A percentile compares a stretch with the other conserved stretches of the same genome.
These are phyloP conservation scores for Misgurnus mizolepis DNA, from an alignment of 2,113 vertebrate genomes.

Conservation along the genomic window DNA sequence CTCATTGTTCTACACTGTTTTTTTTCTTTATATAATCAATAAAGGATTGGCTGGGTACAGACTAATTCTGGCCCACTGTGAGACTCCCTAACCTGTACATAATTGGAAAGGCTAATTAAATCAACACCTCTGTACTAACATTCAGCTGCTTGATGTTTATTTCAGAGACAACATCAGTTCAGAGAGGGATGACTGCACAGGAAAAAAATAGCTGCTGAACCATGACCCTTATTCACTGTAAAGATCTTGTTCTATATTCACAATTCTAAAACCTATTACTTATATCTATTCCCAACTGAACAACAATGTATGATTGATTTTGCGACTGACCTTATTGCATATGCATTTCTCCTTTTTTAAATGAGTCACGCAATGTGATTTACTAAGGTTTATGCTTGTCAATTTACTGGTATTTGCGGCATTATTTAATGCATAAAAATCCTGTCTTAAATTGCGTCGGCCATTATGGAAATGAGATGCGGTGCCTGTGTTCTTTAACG, in stretches of 20 bases:
- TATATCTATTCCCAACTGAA: too few relatives aligned
- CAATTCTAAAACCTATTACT: too few relatives aligned
- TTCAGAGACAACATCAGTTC: constrained; percentile 20
- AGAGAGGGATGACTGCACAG: constrained; percentile 4
- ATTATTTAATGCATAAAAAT: too few relatives aligned
- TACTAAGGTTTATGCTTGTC: too few relatives aligned
- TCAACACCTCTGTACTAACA: constrained; percentile 15
- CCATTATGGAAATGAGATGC: too few relatives aligned
- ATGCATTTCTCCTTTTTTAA: too few relatives aligned
- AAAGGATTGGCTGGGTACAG: background rate
- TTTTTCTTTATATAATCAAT: constrained; percentile 28
- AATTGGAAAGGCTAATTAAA: constrained; percentile 42
- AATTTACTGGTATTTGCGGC: too few relatives aligned
- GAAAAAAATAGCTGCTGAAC: background rate
- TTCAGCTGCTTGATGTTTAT: background rate
- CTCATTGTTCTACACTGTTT: background rate
- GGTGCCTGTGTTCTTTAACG: too few relatives aligned
- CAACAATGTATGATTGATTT: too few relatives aligned
- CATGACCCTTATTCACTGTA: background rate
- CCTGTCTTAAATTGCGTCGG: too few relatives aligned
- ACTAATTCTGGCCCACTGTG: constrained; percentile 12
- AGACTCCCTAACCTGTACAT: constrained; percentile 28
- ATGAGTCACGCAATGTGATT: too few relatives aligned
- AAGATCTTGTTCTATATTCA: background rate
- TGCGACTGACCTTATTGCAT: too few relatives aligned